These are phyloP conservation scores for Lamellibrachia satsuma DNA, from an alignment of 2,888 invertebrate genomes.

Conservation along the genomic window DNA sequence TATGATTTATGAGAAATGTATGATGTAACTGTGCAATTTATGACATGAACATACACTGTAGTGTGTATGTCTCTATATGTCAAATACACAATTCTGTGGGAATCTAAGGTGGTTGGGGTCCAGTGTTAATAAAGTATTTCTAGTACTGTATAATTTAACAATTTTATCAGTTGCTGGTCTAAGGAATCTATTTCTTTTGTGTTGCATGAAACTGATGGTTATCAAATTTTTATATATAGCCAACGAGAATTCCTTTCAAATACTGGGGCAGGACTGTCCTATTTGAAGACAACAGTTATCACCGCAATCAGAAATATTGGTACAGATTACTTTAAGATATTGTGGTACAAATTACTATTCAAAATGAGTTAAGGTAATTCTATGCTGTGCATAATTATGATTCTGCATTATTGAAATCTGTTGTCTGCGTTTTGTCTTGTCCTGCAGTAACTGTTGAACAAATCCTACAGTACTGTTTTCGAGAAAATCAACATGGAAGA, in stretches of 20 bases:
- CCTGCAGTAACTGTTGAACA: too few relatives aligned
- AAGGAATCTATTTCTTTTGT: neutral
- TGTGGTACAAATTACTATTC: neutral
- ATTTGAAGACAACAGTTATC: constrained; percentile 13
- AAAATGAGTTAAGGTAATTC: neutral
- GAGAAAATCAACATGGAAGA: too few relatives aligned
- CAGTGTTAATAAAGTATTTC: neutral
- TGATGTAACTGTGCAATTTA: neutral
- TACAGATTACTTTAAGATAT: neutral
- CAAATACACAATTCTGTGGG: neutral
- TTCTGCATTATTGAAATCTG: neutral
- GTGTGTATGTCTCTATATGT: neutral
- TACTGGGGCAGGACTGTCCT: neutral
- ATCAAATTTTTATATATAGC: neutral
- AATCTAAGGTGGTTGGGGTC: too few relatives aligned
- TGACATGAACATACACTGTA: neutral
- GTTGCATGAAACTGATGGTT: neutral
- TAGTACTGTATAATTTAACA: neutral
- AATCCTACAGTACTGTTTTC: too few relatives aligned
- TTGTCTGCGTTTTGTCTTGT: too few relatives aligned
- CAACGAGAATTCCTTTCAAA: neutral
- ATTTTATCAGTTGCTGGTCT: neutral
- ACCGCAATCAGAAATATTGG: neutral
- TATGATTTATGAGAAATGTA: neutral
- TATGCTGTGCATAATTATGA: neutral